Percentiles rank a stretch among this genome's conserved stretches.
Evolutionary conservation across 2,113 vertebrate species (phyloP).

Genomic region (Procapra przewalskii): DNA sequence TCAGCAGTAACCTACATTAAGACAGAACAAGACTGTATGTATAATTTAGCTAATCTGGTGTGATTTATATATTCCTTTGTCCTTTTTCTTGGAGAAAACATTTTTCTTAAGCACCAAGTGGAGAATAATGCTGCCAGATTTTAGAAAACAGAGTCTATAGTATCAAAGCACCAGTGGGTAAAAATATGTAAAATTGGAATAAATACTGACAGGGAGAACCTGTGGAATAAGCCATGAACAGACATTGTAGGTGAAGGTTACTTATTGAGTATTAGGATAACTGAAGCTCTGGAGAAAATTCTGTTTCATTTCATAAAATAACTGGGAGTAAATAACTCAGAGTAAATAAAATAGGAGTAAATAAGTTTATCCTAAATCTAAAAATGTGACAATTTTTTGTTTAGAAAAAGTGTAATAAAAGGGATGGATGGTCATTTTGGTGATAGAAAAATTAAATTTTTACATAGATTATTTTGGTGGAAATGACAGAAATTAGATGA

Average conservation of each 20-base stretch:
- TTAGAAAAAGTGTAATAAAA: neutral
- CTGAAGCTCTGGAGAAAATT: neutral
- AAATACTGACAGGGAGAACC: neutral
- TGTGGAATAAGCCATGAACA: neutral
- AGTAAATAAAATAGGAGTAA: slow-evolving; percentile 1
- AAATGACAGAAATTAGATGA: neutral
- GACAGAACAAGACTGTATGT: neutral
- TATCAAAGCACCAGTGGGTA: neutral
- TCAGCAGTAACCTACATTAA: neutral
- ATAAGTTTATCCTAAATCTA: neutral
- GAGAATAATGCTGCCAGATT: neutral
- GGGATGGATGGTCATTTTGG: neutral
- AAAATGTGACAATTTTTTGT: neutral
- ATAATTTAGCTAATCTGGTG: neutral
- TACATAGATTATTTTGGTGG: neutral
- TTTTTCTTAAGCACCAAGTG: neutral
- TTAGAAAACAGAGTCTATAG: neutral
- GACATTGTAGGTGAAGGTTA: neutral
- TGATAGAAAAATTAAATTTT: neutral
- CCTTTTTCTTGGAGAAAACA: neutral
- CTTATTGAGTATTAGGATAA: neutral
- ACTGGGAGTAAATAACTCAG: neutral
- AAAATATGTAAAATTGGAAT: neutral
- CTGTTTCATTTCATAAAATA: neutral
- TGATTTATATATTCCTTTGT: neutral